These are phyloP conservation scores for Hybognathus amarus DNA, from an alignment of 2,797 vertebrate genomes.

Conservation along the genomic window DNA sequence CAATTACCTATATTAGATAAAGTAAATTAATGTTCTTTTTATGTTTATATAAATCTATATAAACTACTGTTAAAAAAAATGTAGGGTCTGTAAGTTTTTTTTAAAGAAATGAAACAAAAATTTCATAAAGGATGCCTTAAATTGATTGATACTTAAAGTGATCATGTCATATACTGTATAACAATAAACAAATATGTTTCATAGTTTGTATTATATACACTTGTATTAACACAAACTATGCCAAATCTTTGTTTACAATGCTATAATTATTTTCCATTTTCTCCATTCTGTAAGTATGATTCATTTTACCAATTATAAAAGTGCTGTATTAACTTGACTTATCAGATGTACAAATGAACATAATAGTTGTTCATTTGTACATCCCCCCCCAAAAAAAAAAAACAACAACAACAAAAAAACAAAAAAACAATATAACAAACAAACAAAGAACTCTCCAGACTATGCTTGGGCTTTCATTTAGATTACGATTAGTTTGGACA, in stretches of 20 bases:
- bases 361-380: no score
- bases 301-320: background rate
- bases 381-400: background rate
- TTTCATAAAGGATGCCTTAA: background rate
- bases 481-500: slow-evolving; percentile 1
- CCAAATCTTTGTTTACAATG: no score
- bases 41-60: background rate
- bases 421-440: background rate
- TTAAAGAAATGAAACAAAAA: background rate
- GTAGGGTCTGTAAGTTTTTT: background rate
- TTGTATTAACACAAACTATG: no score
- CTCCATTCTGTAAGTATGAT: background rate
- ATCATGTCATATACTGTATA: no score
- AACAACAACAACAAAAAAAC: no score
- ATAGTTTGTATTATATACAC: no score
- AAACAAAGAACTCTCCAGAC: background rate
- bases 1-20: background rate
- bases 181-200: no score
- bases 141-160: no score
- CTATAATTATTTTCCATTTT: no score
- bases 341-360: background rate
- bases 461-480: background rate
- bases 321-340: background rate
- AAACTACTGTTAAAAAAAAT: background rate
- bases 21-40: background rate